Evolutionary conservation across 2,797 vertebrate genomes (phyloP), one percentile per base, ranked within the genome.

Genomic region (Aulostomus chinensis): DNA sequence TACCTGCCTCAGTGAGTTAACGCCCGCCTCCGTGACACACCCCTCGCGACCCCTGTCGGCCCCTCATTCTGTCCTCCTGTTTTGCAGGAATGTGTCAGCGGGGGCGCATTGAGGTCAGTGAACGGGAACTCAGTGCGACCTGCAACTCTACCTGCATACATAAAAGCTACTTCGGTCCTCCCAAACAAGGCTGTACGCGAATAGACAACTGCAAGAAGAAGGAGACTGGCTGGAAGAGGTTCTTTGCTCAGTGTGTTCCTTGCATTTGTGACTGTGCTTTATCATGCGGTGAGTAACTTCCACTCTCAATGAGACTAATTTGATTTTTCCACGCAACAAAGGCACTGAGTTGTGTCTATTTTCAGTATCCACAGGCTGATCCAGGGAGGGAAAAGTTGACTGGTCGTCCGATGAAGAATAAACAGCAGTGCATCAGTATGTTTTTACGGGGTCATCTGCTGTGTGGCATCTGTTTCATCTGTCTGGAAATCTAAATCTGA

Each of bases 221-320:
- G 75, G 71, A 54, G 24, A 80, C 77, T 0, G 89, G 89, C 76
- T 95, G 93, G 93, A 88, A 90, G 17, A 79, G 86, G 14, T 94
- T 94, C 90, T 92, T 94, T 57, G 46, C 78, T 17, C 83, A 82
- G 69, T 95, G 92, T 0, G 73, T 90, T 13, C 45, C 87, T 28
- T 93, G 93, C 1, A 85, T 93, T 73, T 94, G 93, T 1, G 89
- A 94, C 78, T 95, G 93, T 46, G 79, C 89, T 20, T 24, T 91
- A 11, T 86, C 88, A 0, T 95, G 94, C 4, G 59, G 90, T 91
- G 76, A 85, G 89, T 57, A 20, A 18, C 28, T 21, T 21, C 4
- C 29, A 10, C 8, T 3, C 9, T 39, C n/a, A 42, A 8, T 3
- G 4, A 59, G 35, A 24, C 9, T 34, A 2, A 10, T 34, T n/a